Evolutionary conservation across 2,888 invertebrate species (phyloP).

Genomic region (Rhagonycha fulva): DNA sequence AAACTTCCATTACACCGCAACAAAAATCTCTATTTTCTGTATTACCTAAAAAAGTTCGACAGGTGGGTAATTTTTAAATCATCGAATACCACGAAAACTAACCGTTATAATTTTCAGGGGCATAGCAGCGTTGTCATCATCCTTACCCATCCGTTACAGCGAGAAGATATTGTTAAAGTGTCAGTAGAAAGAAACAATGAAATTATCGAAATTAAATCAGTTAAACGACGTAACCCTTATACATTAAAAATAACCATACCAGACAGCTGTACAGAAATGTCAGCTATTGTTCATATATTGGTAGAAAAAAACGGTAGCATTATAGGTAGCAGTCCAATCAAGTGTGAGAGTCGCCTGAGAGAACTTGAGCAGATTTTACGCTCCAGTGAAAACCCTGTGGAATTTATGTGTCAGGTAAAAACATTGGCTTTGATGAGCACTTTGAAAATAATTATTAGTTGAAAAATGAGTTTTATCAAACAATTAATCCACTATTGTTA

Average conservation of each 20-base stretch:
- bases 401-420: conserved; percentile 85
- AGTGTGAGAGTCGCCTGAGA: conserved; percentile 83
- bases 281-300: conserved; percentile 79
- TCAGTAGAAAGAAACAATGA: conserved; percentile 82
- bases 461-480: background rate
- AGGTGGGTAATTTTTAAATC: conserved; percentile 58
- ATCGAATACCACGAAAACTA: background rate
- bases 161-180: conserved; percentile 77
- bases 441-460: conserved; percentile 13
- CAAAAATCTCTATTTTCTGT: conserved; percentile 71
- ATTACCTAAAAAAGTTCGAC: conserved; percentile 76
- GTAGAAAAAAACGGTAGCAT: conserved; percentile 81
- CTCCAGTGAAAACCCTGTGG: conserved; percentile 78
- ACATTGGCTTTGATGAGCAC: conserved; percentile 13
- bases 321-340: conserved; percentile 81
- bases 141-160: conserved; percentile 76
- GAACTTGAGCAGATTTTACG: conserved; percentile 82
- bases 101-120: conserved; percentile 59
- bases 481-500: conserved; percentile 22
- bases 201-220: conserved; percentile 68
- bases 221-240: conserved; percentile 82
- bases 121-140: conserved; percentile 82
- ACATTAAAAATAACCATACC: conserved; percentile 84
- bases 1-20: conserved; percentile 50
- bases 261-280: conserved; percentile 80